These are phyloP conservation scores for Agonopterix subpropinquella DNA, from an alignment of 2,888 invertebrate species.

Conservation along the genomic window DNA sequence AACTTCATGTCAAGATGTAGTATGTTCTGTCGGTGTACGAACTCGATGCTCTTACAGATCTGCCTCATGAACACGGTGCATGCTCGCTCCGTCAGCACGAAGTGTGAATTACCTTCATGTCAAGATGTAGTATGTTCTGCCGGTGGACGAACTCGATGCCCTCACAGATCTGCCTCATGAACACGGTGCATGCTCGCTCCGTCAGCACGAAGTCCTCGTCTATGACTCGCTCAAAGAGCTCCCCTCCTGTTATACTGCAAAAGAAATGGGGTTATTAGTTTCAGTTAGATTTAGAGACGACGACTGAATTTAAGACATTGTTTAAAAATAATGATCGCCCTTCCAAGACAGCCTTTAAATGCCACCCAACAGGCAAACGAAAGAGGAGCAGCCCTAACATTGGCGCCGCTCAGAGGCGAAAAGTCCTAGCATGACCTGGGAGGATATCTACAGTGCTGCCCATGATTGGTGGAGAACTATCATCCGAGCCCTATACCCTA, in stretches of 20 bases:
- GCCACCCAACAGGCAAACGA: too few species aligned
- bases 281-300: not conserved
- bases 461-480: too few species aligned
- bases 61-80: slow-evolving; percentile 98
- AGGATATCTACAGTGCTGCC: too few species aligned
- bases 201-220: slow-evolving; percentile 98
- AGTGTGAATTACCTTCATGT: slow-evolving; percentile 92
- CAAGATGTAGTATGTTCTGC: slow-evolving; percentile 96
- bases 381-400: too few species aligned
- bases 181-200: slow-evolving; percentile 96
- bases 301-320: not conserved
- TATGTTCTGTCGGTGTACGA: slow-evolving; percentile 96
- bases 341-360: too few species aligned
- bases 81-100: slow-evolving; percentile 95
- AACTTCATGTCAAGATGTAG: slow-evolving; percentile 99
- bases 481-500: too few species aligned
- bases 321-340: not conserved
- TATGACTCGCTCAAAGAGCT: slow-evolving; percentile 98
- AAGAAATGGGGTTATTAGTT: slow-evolving; percentile 1
- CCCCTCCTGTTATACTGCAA: slow-evolving; percentile 97
- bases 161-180: slow-evolving; percentile 98
- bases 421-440: too few species aligned
- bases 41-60: slow-evolving; percentile 98
- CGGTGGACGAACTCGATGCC: slow-evolving; percentile 98
- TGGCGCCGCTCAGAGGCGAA: too few species aligned